Evolutionary conservation across 2,797 vertebrate genomes (phyloP), one percentile per base, ranked within the genome.

Genomic region (Bradypodion pumilum): DNA sequence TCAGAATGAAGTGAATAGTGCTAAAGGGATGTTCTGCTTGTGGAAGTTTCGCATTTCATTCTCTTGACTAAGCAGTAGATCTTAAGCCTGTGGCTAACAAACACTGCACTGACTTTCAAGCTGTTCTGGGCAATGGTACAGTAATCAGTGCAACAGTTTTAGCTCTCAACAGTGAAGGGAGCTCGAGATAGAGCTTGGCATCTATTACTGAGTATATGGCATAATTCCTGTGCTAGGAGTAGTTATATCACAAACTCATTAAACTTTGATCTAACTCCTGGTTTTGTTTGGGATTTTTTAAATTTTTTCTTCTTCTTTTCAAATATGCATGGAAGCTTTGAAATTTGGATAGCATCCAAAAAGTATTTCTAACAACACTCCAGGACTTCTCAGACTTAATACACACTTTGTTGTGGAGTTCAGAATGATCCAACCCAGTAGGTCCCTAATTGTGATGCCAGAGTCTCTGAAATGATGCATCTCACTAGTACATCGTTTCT

Each of bases 161-260:
- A 32, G 52, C 78, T 70, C 25, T 69, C 59, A 80, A 84, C 81
- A 56, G 49, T 32, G 7, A 86, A 46, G 59, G 73, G 79, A 84
- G 79, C 40, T 21, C 81, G 29, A 46, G 75, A 21, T 1, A 59
- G 68, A 75, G 9, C 83, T 91, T 91, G 82, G 89, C 88, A 81
- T 77, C 87, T 84, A 87, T 89, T 92, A 70, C 83, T 52, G 81
- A 62, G 87, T 66, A 76, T 40, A 70, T 85, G 84, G 78, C 79
- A 81, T 70, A 62, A 81, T 63, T 85, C 84, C 79, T 85, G 5
- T 40, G 32, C 79, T 81, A 70, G 84, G 81, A 85, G 74, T 85
- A 85, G 77, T 85, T 85, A 85, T 63, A 85, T 85, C 78, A 85
- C 79, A 85, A 76, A 81, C 74, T 85, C 79, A 85, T 85, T 85